Evolutionary conservation across 2,888 invertebrate genomes (phyloP).

Genomic region (Apodemia zela): DNA sequence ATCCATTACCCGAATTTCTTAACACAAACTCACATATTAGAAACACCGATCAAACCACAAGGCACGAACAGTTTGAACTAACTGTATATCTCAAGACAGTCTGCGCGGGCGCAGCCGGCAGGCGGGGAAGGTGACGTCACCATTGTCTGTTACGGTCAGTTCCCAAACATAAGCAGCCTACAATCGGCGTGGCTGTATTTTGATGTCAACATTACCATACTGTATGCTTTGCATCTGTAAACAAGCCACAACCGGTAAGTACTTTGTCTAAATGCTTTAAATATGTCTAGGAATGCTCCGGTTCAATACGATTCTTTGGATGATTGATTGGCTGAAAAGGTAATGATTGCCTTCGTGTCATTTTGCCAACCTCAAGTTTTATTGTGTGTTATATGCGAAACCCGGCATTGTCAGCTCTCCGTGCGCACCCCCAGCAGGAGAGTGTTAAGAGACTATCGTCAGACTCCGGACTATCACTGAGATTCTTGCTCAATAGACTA

Average conservation of each 20-base stretch:
- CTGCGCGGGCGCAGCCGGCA: constrained; percentile 25
- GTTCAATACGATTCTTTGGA: too few relatives aligned
- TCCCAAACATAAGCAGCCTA: background rate
- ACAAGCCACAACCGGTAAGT: too few relatives aligned
- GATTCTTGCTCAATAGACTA: too few relatives aligned
- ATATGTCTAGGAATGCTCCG: too few relatives aligned
- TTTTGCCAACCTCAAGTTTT: background rate
- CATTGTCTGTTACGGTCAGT: constrained; percentile 14
- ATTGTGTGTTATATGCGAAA: background rate
- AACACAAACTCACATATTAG: background rate
- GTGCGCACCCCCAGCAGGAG: too few relatives aligned
- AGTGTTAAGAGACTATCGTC: too few relatives aligned
- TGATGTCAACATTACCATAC: background rate
- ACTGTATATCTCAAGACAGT: constrained; percentile 23
- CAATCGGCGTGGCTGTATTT: background rate
- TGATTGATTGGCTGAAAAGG: too few relatives aligned
- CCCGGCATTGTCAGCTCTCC: too few relatives aligned
- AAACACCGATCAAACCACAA: background rate
- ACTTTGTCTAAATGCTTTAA: too few relatives aligned
- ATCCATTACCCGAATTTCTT: background rate
- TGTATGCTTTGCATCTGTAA: background rate
- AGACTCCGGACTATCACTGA: too few relatives aligned
- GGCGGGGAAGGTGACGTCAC: constrained; percentile 30
- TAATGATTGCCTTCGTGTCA: too few relatives aligned
- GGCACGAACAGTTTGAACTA: constrained; percentile 21